Conservation (phyloP, 2,888 invertebrate genomes). For the Ctena decussata region DNA sequence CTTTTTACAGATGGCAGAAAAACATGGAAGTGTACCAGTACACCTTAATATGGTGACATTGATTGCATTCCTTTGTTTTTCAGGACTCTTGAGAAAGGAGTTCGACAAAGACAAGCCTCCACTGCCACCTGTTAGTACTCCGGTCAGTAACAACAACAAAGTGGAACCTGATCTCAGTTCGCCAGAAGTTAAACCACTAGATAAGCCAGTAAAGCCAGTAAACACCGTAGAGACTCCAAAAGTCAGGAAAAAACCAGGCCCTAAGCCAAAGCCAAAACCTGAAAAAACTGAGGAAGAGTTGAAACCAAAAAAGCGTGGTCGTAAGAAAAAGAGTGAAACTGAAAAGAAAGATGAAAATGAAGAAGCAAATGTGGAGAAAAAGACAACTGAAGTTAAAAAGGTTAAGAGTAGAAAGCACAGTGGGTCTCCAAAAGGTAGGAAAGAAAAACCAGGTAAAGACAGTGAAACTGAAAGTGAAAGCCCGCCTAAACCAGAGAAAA, state of each 20-base stretch:
- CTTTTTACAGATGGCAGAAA: no score
- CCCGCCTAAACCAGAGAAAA: conserved; percentile 39
- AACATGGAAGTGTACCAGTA: no score
- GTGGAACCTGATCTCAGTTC: neutral
- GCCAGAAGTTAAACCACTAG: conserved; percentile 31
- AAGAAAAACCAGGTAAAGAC: conserved; percentile 36
- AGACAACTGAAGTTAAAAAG: conserved; percentile 19
- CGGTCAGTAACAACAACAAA: conserved; percentile 27
- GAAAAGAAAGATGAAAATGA: conserved; percentile 40
- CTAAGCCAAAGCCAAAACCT: conserved; percentile 60
- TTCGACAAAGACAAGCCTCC: conserved; percentile 64
- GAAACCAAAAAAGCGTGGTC: conserved; percentile 44
- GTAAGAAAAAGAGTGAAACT: conserved; percentile 48
- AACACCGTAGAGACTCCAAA: conserved; percentile 36
- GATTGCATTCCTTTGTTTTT: conserved; percentile 13
- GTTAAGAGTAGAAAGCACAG: conserved; percentile 61
- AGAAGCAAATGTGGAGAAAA: conserved; percentile 47
- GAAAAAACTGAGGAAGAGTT: conserved; percentile 39
- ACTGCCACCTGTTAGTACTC: conserved; percentile 54
- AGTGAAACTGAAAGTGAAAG: conserved; percentile 60
- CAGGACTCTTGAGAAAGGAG: conserved; percentile 60
- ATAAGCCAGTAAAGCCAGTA: conserved; percentile 32
- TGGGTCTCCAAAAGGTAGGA: conserved; percentile 62
- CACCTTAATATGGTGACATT: no score
- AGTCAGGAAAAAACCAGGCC: conserved; percentile 57